Evolutionary conservation across 2,113 vertebrate species (phyloP), one percentile per base, ranked within the genome.

Genomic region (Isichthys henryi): DNA sequence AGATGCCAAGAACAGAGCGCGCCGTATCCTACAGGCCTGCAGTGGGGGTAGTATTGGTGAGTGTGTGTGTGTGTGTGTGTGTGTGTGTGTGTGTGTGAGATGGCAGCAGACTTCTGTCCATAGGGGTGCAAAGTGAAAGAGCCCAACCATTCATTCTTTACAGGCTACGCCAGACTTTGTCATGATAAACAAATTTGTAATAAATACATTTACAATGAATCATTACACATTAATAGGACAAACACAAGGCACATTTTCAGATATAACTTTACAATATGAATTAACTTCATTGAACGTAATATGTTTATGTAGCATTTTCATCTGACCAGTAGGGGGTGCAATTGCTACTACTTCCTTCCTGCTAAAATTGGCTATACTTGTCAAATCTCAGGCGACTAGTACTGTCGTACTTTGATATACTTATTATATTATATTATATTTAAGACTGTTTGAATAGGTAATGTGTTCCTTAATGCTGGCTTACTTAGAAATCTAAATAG

Each of bases 21-120:
- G 39, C 35, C 91, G 94, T 5, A 93, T 97, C 31, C 85, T 97
- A 62, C 93, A 93, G 21, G 94, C 93, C 0, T 97, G 96, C 8
- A 92, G 89, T 17, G 96, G 96, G 35, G 93, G 92, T 19, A 97
- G 96, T 88, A 86, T 95, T 0, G 96, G 96, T 97, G 48, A 91
- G 94, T 66, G 58, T 15, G 50, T 52, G 23, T 21, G 43, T 10
- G 27, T 35, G 50, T 31, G 27, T 48, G 5, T 48, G 48, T 48
- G 48, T n/a, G 23, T n/a, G 21, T 58, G 56, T 8, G 56, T 23
- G 6, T 23, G 56, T 23, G 21, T 21, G 80, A 83, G 43, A 83
- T 45, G 7, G 45, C 56, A 62, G 7, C 56, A 62, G 56, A 62
- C 21, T n/a, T n/a, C 56, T 58, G 56, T 23, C 21, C 56, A 58